A percentile compares a stretch with the other conserved stretches of the same genome.
Evolutionary conservation across 2,888 invertebrate genomes (phyloP).

Genomic region (Brachylomia viminalis): DNA sequence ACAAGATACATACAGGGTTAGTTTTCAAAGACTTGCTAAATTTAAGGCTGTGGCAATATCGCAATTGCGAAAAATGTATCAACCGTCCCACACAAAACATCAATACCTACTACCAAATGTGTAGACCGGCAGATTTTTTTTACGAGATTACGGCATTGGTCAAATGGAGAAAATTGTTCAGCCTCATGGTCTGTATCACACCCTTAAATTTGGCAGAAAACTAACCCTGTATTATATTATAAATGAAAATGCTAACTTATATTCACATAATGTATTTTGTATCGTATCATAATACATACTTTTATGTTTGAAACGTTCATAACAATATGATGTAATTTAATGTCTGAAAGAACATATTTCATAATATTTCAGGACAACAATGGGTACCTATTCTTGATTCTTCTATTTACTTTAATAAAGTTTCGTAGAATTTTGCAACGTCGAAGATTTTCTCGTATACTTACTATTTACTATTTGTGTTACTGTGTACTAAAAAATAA

Average conservation of each 20-base stretch:
- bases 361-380: constrained; percentile 4
- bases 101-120: too few relatives aligned
- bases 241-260: constrained; percentile 1
- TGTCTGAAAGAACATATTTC: constrained; percentile 19
- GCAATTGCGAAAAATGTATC: too few relatives aligned
- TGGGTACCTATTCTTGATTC: constrained; percentile 14
- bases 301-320: constrained; percentile 13
- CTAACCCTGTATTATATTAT: background rate
- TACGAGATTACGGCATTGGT: too few relatives aligned
- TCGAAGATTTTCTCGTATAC: background rate
- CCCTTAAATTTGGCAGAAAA: too few relatives aligned
- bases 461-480: background rate
- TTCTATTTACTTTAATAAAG: constrained; percentile 7
- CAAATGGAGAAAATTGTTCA: too few relatives aligned
- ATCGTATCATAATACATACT: background rate
- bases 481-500: too few relatives aligned
- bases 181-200: too few relatives aligned
- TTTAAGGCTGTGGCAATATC: too few relatives aligned
- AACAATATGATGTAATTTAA: background rate
- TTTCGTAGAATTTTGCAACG: constrained; percentile 2
- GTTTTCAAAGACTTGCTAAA: too few relatives aligned
- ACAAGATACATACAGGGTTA: background rate
- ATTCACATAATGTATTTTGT: constrained; percentile 10
- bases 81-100: too few relatives aligned
- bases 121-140: too few relatives aligned